Evolutionary conservation across 2,113 vertebrate species (phyloP).

Genomic region (Thamnaconus septentrionalis): DNA sequence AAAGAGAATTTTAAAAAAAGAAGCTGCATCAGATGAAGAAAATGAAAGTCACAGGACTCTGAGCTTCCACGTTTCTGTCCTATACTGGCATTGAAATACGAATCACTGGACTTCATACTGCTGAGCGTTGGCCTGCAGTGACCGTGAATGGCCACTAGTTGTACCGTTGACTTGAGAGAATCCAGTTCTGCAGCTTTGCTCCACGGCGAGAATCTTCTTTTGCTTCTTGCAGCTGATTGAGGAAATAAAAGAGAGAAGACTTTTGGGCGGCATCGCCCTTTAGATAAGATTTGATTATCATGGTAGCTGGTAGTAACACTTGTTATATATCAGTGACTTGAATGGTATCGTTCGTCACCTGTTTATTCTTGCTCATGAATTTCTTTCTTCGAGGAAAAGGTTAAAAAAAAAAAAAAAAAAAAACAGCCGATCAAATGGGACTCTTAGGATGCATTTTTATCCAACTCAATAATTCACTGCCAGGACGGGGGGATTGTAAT

Average conservation of each 20-base stretch:
- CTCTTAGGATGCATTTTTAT: constrained; percentile 30
- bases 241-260: neutral
- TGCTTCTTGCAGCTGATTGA: constrained; percentile 54
- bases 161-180: constrained; percentile 54
- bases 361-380: constrained; percentile 61
- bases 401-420: constrained; percentile 9
- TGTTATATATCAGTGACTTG: constrained; percentile 54
- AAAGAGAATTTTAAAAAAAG: too few species aligned
- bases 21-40: constrained; percentile 21
- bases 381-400: constrained; percentile 37
- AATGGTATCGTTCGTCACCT: constrained; percentile 49
- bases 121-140: constrained; percentile 56
- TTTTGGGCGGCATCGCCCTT: constrained; percentile 13
- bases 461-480: constrained; percentile 53
- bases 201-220: constrained; percentile 39
- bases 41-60: constrained; percentile 34
- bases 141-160: constrained; percentile 51
- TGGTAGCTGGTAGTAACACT: constrained; percentile 53
- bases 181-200: constrained; percentile 52
- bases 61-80: constrained; percentile 55
- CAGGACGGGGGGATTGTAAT: constrained; percentile 46
- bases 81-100: constrained; percentile 38
- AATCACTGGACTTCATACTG: constrained; percentile 62
- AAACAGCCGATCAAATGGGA: constrained; percentile 14
- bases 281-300: constrained; percentile 23